Evolutionary conservation across 2,797 vertebrate genomes (phyloP).

Genomic region (Malacoctenus gilli): DNA sequence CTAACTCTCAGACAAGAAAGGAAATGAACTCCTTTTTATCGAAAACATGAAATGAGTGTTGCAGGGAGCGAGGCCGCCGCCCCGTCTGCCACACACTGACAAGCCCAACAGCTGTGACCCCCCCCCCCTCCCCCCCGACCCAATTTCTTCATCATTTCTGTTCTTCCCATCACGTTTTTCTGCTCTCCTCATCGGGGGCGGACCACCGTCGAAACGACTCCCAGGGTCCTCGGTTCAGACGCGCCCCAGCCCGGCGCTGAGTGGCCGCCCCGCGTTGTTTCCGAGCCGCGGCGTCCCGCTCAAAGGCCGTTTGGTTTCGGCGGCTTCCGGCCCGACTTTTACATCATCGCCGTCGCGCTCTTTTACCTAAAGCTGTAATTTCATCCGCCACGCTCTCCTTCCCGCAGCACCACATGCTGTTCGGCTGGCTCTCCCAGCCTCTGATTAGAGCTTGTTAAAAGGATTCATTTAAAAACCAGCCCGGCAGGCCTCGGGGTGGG

Average conservation of each 20-base stretch:
- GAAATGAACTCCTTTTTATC: not conserved
- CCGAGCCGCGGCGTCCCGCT: not conserved
- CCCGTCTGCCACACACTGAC: not conserved
- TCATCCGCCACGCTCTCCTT: slow-evolving; percentile 17
- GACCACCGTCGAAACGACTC: too few species aligned
- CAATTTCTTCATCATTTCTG: not conserved
- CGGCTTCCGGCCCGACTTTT: slow-evolving; percentile 4
- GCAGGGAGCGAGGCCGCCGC: not conserved
- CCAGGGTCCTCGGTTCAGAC: slow-evolving; percentile 14
- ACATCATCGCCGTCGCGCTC: slow-evolving; percentile 25
- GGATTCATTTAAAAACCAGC: slow-evolving; percentile 69
- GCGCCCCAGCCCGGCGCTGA: not conserved
- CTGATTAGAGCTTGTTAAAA: slow-evolving; percentile 69
- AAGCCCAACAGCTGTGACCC: not conserved
- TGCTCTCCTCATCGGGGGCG: slow-evolving; percentile 29
- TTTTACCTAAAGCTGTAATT: slow-evolving; percentile 44
- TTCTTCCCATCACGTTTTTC: slow-evolving; percentile 2
- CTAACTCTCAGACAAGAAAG: not conserved
- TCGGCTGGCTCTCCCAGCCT: slow-evolving; percentile 45
- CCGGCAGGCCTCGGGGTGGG: slow-evolving; percentile 53
- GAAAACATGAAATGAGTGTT: not conserved
- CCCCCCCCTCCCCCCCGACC: too few species aligned
- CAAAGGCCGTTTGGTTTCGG: not conserved
- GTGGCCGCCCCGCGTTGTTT: slow-evolving; percentile 10
- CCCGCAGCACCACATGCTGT: slow-evolving; percentile 23